phyloP scores from a whole-genome alignment of 2,797 vertebrate species.

The Diglossa cyanea region DNA sequence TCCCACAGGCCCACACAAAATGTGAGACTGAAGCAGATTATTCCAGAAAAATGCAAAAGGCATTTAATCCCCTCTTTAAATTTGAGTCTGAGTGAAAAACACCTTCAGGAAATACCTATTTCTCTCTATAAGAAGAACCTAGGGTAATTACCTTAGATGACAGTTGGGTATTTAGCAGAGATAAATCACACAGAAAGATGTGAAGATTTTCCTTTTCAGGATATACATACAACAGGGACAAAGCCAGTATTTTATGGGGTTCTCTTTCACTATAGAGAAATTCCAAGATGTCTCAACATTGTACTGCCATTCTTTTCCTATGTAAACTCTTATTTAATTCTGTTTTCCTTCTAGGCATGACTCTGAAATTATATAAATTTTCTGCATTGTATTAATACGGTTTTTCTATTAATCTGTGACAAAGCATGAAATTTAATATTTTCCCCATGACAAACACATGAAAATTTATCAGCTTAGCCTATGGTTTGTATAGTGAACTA shows the following conservation, averaged over 20 bases:
- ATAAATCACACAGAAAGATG: neutral
- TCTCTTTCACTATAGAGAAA: neutral
- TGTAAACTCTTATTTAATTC: neutral
- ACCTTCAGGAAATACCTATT: neutral
- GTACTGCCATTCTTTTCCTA: neutral
- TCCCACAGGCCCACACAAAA: neutral
- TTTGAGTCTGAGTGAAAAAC: neutral
- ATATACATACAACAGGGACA: neutral
- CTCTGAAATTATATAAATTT: conserved; percentile 21
- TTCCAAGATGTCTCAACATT: neutral
- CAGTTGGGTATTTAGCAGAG: neutral
- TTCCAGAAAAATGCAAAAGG: neutral
- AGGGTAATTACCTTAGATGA: neutral
- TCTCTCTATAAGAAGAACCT: neutral
- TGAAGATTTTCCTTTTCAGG: neutral
- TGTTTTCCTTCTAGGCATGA: neutral
- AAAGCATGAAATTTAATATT: conserved; percentile 52
- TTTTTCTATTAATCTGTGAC: conserved; percentile 39
- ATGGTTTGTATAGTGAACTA: neutral
- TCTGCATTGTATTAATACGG: neutral
- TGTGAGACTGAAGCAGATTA: neutral
- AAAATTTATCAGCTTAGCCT: conserved; percentile 44
- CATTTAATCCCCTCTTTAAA: neutral
- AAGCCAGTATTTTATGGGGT: neutral
- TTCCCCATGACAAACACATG: conserved; percentile 43